Evolutionary conservation across 2,888 invertebrate genomes (phyloP), one percentile per base, ranked within the genome.

Genomic region (Sympetrum striolatum): DNA sequence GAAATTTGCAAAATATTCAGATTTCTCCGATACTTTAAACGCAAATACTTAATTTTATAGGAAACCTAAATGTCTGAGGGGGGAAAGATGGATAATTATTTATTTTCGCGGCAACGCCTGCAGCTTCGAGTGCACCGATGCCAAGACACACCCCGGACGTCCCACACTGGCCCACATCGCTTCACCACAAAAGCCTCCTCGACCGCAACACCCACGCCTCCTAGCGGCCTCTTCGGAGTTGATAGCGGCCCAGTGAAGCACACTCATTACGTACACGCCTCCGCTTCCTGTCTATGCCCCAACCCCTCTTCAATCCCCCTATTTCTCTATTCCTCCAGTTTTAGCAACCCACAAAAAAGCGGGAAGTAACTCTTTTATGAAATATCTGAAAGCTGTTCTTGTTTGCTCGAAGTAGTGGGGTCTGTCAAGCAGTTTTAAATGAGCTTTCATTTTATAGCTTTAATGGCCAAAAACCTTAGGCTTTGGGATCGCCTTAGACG

Each of bases 101-200:
- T 64, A 64, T 64, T 37, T 53, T 31, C 5, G 48, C 0, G 53
- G 81, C 81, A 81, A 81, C 48, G n/a, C 53, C n/a, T 25, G 31
- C 37, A 53, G 81, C 44, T 25, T 39, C 12, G 53, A 44, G 18
- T n/a, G 37, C 31, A 35, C 37, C 80, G 15, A 80, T 80, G 48
- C 81, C 48, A 81, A 31, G 81, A 81, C 53, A 81, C 81, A 48
- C 81, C 81, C 81, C 4, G 15, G 18, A n/a, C 81, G 53, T 53
- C 81, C 81, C 53, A 81, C 81, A 81, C 48, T 81, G 81, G 48
- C 81, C 53, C 81, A 81, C 81, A 81, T 81, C 10, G 48, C 81
- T 53, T 53, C 53, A 31, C 22, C 48, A 2, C 48, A 35, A 18
- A 15, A 37, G 18, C 25, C 31, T 14, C n/a, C 18, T 80, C 80